Percentiles rank a stretch among this genome's conserved stretches.
Conservation (phyloP, 1,140 invertebrate genomes). For the Sitodiplosis mosellana region DNA sequence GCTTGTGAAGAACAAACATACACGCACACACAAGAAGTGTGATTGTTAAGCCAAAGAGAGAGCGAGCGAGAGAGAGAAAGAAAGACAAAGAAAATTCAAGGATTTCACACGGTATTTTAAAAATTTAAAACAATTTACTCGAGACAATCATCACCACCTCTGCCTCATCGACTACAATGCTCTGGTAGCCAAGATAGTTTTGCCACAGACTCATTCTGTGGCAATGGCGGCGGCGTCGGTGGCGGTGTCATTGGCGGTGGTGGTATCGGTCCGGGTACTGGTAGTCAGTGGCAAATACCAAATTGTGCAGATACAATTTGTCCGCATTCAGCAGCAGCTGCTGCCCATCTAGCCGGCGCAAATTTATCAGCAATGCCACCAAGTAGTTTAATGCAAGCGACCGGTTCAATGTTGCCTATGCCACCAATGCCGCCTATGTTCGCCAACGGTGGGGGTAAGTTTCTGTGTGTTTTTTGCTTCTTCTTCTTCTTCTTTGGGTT, state of each 20-base stretch:
- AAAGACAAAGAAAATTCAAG: no score
- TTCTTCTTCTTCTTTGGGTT: no score
- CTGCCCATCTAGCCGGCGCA: not conserved
- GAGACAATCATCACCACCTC: constrained; percentile 22
- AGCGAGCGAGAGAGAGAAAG: no score
- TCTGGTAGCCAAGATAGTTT: constrained; percentile 29
- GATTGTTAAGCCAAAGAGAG: no score
- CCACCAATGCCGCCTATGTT: constrained; percentile 16
- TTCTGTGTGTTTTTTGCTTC: not conserved
- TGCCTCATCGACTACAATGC: constrained; percentile 26
- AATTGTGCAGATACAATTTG: constrained; percentile 10
- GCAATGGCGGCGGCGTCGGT: constrained; percentile 15
- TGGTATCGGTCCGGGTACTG: no score
- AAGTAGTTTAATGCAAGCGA: not conserved
- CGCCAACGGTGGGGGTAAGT: constrained; percentile 21
- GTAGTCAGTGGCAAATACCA: constrained; percentile 3
- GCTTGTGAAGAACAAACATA: no score
- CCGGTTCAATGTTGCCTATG: constrained; percentile 1
- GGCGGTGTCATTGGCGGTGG: not conserved
- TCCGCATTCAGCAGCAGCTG: constrained; percentile 5
- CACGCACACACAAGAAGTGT: no score
- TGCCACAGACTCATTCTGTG: constrained; percentile 27
- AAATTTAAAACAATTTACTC: constrained; percentile 22
- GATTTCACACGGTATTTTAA: not conserved
- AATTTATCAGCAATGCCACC: no score